Conservation (phyloP, 2,888 invertebrate species). For the Eristalis tenax region DNA sequence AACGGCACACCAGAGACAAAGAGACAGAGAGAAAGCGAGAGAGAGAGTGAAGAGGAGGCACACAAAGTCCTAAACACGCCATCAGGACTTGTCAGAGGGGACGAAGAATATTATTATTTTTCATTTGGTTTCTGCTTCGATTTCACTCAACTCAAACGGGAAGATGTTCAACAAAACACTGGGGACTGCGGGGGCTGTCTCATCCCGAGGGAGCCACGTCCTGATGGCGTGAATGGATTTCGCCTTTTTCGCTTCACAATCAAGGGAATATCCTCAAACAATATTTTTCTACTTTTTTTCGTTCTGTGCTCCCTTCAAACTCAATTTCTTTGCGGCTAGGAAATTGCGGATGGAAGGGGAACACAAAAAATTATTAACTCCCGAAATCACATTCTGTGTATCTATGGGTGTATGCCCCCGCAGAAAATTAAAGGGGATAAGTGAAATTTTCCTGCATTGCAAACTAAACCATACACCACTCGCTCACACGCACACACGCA, state of each 20-base stretch:
- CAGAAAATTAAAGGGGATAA: conserved; percentile 45
- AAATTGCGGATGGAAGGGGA: neutral
- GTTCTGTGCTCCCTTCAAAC: neutral
- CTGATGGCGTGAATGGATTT: conserved; percentile 55
- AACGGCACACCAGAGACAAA: neutral
- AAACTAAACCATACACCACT: conserved; percentile 25
- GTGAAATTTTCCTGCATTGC: conserved; percentile 30
- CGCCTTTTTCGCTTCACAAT: neutral
- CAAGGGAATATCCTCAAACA: neutral
- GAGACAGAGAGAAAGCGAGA: neutral
- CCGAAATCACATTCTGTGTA: conserved; percentile 13
- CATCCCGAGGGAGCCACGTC: conserved; percentile 31
- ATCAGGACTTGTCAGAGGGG: conserved; percentile 58
- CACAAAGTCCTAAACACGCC: conserved; percentile 14
- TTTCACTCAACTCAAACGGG: conserved; percentile 21
- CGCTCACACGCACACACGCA: neutral
- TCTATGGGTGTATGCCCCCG: conserved; percentile 24
- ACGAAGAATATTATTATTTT: conserved; percentile 1
- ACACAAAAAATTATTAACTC: too few species aligned
- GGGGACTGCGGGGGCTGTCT: conserved; percentile 6
- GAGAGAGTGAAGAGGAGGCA: neutral
- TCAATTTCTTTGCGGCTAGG: neutral
- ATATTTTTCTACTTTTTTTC: conserved; percentile 7
- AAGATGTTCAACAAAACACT: neutral
- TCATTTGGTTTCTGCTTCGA: conserved; percentile 13